Evolutionary conservation across 1,140 invertebrate genomes (phyloP).

Genomic region (Cataglyphis hispanica): DNA sequence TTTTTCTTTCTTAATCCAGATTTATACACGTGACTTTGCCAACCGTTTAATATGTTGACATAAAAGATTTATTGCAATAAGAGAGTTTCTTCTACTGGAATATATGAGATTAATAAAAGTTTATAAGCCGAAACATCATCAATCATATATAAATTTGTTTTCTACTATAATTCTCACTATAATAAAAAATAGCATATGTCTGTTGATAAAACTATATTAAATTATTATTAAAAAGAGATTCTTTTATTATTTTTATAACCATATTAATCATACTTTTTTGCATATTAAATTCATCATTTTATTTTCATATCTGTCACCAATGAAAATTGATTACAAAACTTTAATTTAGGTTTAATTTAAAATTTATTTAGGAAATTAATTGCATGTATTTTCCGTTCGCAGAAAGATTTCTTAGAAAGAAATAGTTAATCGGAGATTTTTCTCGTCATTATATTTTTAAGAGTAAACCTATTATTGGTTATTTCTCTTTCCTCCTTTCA

Average conservation of each 20-base stretch:
- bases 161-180: too few species aligned
- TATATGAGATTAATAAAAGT: constrained; percentile 6
- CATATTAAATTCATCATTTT: not conserved
- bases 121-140: not conserved
- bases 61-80: not conserved
- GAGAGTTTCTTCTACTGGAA: not conserved
- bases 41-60: not conserved
- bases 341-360: not conserved
- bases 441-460: constrained; percentile 27
- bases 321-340: not conserved
- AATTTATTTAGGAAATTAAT: constrained; percentile 65
- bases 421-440: not conserved
- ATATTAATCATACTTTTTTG: not conserved
- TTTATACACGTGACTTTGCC: not conserved
- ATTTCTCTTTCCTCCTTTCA: not conserved
- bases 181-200: not conserved
- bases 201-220: constrained; percentile 9
- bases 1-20: not conserved
- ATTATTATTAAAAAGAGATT: not conserved
- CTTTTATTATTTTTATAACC: not conserved
- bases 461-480: not conserved
- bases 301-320: not conserved
- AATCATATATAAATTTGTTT: not conserved
- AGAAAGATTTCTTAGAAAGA: constrained; percentile 40
- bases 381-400: constrained; percentile 60